Evolutionary conservation across 2,888 invertebrate genomes (phyloP).

Genomic region (Spodoptera littoralis): DNA sequence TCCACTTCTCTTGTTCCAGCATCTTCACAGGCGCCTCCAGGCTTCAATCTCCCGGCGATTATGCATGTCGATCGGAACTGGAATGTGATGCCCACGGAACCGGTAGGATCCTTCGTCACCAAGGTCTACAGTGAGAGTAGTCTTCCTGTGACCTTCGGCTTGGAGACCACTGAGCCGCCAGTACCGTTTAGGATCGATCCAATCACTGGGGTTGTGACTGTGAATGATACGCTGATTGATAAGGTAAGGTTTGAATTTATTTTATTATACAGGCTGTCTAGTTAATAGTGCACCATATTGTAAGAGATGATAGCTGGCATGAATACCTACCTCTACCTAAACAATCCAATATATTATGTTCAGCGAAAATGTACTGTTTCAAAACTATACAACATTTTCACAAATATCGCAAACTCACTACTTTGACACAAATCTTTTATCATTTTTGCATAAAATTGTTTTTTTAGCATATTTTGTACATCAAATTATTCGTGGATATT

Average conservation of each 20-base stretch:
- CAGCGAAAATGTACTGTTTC: no score
- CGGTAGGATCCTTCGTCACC: constrained; percentile 92
- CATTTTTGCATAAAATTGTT: no score
- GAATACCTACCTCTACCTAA: no score
- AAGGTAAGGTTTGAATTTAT: constrained; percentile 87
- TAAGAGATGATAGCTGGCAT: no score
- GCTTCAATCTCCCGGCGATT: constrained; percentile 91
- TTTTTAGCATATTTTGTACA: no score
- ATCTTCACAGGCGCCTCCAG: constrained; percentile 82
- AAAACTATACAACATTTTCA: no score
- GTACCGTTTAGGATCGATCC: constrained; percentile 94
- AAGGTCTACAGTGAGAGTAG: constrained; percentile 91
- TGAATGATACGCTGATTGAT: constrained; percentile 93
- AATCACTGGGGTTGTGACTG: constrained; percentile 92
- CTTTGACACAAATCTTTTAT: no score
- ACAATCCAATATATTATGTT: no score
- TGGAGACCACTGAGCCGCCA: constrained; percentile 90
- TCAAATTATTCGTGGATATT: no score
- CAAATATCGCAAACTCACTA: no score
- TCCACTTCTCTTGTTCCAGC: constrained; percentile 68
- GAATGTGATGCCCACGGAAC: constrained; percentile 92
- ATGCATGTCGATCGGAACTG: constrained; percentile 93
- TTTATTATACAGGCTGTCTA: background rate
- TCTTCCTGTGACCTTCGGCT: constrained; percentile 90
- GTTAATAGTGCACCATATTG: no score